Conservation (phyloP, 2,888 invertebrate species). For the Notodromas monacha region DNA sequence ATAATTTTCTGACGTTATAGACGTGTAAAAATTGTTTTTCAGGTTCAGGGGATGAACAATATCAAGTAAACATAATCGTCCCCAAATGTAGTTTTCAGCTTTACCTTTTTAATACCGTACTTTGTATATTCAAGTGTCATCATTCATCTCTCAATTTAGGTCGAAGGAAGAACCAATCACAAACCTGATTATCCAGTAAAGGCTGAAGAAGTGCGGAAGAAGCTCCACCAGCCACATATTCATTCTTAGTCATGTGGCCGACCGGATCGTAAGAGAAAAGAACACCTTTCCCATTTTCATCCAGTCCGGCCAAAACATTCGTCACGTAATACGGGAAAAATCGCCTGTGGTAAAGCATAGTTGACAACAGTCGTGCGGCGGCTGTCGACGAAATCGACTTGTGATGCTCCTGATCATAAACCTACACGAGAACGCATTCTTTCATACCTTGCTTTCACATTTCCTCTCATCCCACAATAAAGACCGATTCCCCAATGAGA, state of each 20-base stretch:
- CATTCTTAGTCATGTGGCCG: slow-evolving; percentile 59
- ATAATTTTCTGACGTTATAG: too few relatives aligned
- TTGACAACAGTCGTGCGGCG: slow-evolving; percentile 76
- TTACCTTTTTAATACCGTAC: too few relatives aligned
- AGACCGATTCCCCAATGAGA: too few relatives aligned
- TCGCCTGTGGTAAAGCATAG: slow-evolving; percentile 72
- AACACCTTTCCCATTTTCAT: slow-evolving; percentile 66
- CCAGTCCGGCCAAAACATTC: slow-evolving; percentile 71
- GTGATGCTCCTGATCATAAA: slow-evolving; percentile 77
- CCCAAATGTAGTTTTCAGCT: too few relatives aligned
- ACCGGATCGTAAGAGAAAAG: slow-evolving; percentile 92
- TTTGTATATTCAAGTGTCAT: too few relatives aligned
- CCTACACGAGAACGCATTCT: too few relatives aligned
- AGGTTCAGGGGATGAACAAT: too few relatives aligned
- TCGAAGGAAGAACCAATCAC: not conserved
- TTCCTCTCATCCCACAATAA: too few relatives aligned
- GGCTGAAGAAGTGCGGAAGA: slow-evolving; percentile 51
- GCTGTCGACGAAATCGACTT: slow-evolving; percentile 70
- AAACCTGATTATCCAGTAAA: slow-evolving; percentile 64
- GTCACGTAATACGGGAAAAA: slow-evolving; percentile 96
- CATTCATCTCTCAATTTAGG: too few relatives aligned
- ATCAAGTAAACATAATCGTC: too few relatives aligned
- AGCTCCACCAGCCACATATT: slow-evolving; percentile 61
- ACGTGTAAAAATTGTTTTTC: too few relatives aligned
- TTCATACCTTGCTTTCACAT: too few relatives aligned